These are phyloP conservation scores for Archaeoteleia sp. DNA, from an alignment of 2,888 invertebrate genomes.

Conservation along the genomic window DNA sequence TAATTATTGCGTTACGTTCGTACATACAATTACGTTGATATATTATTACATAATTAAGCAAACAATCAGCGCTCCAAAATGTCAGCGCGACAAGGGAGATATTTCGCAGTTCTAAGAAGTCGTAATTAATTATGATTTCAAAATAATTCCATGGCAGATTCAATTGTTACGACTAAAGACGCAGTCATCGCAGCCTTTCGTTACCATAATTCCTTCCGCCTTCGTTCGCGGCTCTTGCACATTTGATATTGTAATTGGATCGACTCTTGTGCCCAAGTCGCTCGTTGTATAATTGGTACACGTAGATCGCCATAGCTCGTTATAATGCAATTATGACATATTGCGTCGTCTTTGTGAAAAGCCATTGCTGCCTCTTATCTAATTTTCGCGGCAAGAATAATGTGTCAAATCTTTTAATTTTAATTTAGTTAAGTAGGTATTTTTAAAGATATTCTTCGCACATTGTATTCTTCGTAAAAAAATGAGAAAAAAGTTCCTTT, in stretches of 20 bases:
- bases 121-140: no score
- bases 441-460: no score
- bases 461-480: no score
- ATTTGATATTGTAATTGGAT: constrained; percentile 23
- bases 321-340: constrained; percentile 40
- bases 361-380: constrained; percentile 8
- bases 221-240: not conserved
- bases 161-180: not conserved
- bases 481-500: no score
- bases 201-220: not conserved
- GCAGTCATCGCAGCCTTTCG: not conserved
- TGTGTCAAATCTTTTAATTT: not conserved
- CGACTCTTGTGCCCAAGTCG: constrained; percentile 4
- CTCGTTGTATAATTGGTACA: constrained; percentile 31
- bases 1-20: no score
- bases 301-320: constrained; percentile 25
- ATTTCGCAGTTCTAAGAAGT: no score
- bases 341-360: constrained; percentile 24
- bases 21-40: no score
- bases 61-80: no score
- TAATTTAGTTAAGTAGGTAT: no score
- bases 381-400: not conserved
- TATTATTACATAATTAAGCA: no score
- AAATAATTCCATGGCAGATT: no score
- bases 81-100: no score